Percentiles rank a stretch among this genome's conserved stretches.
Evolutionary conservation across 1,140 invertebrate species (phyloP).

Genomic region (Octopus sinensis): DNA sequence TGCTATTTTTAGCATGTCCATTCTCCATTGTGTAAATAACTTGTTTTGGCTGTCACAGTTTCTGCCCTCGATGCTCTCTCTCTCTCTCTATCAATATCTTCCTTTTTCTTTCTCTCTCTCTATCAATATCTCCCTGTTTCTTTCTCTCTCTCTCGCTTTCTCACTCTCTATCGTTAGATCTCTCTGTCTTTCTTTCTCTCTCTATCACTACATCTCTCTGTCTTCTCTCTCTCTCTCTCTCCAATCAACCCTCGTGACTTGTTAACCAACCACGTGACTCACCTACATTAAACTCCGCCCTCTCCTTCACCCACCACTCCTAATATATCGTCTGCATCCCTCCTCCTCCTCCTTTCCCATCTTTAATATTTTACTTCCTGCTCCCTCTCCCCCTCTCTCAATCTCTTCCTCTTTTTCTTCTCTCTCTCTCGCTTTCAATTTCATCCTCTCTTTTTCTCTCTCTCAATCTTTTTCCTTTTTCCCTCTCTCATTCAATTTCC

Average conservation of each 20-base stretch:
- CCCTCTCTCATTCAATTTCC: neutral
- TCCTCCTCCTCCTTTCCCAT: neutral
- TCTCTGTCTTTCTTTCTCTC: neutral
- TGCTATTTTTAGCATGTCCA: too few species aligned
- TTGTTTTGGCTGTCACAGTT: too few species aligned
- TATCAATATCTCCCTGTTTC: neutral
- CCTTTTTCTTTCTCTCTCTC: neutral
- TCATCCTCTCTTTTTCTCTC: neutral
- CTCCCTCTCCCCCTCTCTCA: neutral
- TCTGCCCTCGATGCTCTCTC: neutral
- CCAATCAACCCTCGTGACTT: neutral
- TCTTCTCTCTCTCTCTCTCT: neutral
- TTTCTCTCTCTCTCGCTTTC: neutral
- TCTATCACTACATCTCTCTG: neutral
- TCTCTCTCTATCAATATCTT: neutral
- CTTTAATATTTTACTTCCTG: neutral
- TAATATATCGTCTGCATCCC: neutral
- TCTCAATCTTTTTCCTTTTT: neutral
- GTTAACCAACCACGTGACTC: too few species aligned
- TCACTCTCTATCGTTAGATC: neutral
- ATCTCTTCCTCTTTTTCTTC: neutral
- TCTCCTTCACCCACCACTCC: neutral
- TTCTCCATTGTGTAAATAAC: too few species aligned
- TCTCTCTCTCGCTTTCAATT: neutral
- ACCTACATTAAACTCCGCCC: too few species aligned